Base-by-base conservation (phyloP, 2,113 vertebrate species). In the Tiliqua scincoides region DNA sequence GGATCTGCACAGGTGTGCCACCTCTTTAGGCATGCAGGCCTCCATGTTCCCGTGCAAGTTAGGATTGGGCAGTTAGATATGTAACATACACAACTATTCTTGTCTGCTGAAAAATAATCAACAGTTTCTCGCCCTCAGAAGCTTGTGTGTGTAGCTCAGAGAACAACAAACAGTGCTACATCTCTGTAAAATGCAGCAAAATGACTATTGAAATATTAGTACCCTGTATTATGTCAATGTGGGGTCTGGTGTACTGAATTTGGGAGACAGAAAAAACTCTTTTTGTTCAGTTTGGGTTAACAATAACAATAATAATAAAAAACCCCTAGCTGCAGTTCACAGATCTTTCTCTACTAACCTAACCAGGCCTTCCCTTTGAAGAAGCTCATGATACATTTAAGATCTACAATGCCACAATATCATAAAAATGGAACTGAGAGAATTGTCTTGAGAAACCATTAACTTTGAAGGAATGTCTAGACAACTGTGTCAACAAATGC, bases 401-500 rank as follows among this genome's bases (percentile, higher is more conserved):
- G 93, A 95, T 89, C 86, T 82, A 93, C 85, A 93, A 89, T 92
- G 90, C 91, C 92, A 94, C 87, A 86, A 74, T 91, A 94, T 95
- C 93, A 94, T 91, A 93, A 92, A 81, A 94, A 95, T 88, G 91
- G 93, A 94, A 95, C 74, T 89, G 86, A 93, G 94, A 93, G 94
- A 92, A 93, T 93, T 93, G 94, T 93, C 90, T 89, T 92, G 92
- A 93, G 89, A 91, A 95, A 94, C 92, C 89, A 89, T 95, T 95
- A 94, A 90, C 90, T 93, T 92, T 94, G 95, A 96, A 96, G 95
- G 95, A 96, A 95, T 96, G 96, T 96, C 94, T 95, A 90, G 94
- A 94, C 93, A 95, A 94, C 91, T 83, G 90, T 95, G 95, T 94
- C 93, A 95, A 95, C 93, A 93, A 93, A 96, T 93, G 94, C 95